phyloP scores from a whole-genome alignment of 64 coral and sea anemone genomes.

The Montipora efflorescens region DNA sequence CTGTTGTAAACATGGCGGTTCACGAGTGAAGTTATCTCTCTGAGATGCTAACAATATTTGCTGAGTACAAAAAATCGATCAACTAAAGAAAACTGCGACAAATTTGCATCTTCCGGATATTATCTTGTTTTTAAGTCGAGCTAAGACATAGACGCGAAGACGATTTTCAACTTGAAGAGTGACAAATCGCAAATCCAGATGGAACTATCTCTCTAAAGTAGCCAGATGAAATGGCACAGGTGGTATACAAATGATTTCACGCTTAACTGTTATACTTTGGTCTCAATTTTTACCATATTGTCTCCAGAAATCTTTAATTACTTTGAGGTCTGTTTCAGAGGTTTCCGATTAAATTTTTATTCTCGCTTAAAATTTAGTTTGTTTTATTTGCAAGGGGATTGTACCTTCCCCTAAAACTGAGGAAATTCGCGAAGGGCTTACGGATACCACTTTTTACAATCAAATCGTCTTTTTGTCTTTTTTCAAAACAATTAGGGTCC shows the following conservation, averaged over 20 bases:
- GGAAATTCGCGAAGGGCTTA: too few relatives aligned
- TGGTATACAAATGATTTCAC: too few relatives aligned
- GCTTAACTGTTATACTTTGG: too few relatives aligned
- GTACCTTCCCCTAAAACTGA: too few relatives aligned
- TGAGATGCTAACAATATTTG: neutral
- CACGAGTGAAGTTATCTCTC: too few relatives aligned
- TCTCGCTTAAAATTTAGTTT: too few relatives aligned
- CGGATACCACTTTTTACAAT: neutral
- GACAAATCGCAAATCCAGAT: neutral
- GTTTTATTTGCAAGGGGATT: too few relatives aligned
- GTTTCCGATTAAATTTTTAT: too few relatives aligned
- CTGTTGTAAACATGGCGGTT: too few relatives aligned
- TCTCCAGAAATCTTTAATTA: too few relatives aligned
- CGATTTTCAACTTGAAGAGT: neutral
- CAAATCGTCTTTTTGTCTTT: neutral
- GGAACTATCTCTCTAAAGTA: neutral
- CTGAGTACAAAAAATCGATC: neutral
- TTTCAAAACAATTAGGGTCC: neutral
- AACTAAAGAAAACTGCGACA: neutral
- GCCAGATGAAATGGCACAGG: neutral
- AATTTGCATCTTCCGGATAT: conserved; percentile 9
- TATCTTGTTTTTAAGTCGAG: neutral
- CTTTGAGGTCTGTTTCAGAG: too few relatives aligned
- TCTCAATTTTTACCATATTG: too few relatives aligned
- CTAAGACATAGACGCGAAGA: neutral